Percentiles rank a stretch among this genome's conserved stretches.
Evolutionary conservation across 2,113 vertebrate genomes (phyloP).

Genomic region (Irena cyanogastra): DNA sequence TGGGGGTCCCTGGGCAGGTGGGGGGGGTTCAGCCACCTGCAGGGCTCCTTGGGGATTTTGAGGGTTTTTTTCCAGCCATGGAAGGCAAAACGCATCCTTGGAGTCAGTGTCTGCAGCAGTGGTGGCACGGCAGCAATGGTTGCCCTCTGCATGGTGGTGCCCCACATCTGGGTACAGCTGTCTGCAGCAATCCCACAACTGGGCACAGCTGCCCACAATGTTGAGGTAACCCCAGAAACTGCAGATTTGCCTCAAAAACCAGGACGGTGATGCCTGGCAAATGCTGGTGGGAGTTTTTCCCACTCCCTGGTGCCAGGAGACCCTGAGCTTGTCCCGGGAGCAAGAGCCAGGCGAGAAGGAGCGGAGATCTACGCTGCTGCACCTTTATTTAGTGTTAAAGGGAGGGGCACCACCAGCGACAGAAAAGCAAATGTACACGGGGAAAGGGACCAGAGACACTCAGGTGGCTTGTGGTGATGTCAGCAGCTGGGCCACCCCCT

Average conservation of each 20-base stretch:
- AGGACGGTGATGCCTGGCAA: neutral
- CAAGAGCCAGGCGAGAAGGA: neutral
- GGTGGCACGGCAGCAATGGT: neutral
- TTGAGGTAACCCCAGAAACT: neutral
- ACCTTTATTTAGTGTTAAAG: conserved; percentile 19
- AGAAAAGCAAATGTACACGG: neutral
- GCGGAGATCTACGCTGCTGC: rapidly evolving
- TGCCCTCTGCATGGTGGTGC: neutral
- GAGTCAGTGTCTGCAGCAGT: neutral
- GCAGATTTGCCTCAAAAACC: neutral
- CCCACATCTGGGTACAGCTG: neutral
- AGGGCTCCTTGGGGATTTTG: neutral
- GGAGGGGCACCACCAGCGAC: neutral
- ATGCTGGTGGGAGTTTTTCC: neutral
- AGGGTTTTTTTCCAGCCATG: neutral
- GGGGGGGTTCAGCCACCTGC: neutral
- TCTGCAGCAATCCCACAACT: neutral
- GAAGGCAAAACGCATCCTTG: neutral
- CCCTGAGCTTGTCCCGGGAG: rapidly evolving
- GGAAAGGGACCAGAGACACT: neutral
- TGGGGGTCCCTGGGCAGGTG: neutral
- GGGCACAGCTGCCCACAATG: neutral
- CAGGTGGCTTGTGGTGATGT: neutral
- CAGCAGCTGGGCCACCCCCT: neutral
- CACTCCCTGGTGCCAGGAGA: neutral